A percentile compares a stretch with the other conserved stretches of the same genome.
phyloP scores from a whole-genome alignment of 2,797 vertebrate species.

The Aphelocoma californica region DNA sequence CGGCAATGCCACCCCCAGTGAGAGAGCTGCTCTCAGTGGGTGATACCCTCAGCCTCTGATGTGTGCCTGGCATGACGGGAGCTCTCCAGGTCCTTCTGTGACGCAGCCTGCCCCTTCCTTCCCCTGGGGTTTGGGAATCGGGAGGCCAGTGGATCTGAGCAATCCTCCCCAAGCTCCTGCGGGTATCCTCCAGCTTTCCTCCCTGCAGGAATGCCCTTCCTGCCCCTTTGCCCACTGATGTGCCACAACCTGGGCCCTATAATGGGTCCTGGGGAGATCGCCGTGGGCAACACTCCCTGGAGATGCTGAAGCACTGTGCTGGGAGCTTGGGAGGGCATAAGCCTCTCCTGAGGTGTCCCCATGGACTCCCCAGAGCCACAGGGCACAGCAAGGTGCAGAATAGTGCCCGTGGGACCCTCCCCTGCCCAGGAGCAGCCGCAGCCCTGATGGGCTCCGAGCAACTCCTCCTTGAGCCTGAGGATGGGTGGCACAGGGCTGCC shows the following conservation, averaged over 20 bases:
- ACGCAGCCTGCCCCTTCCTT: neutral
- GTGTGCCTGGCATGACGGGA: neutral
- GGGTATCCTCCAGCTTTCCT: neutral
- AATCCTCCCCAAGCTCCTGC: neutral
- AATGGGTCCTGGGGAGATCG: neutral
- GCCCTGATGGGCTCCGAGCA: neutral
- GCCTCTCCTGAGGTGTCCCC: neutral
- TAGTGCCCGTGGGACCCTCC: neutral
- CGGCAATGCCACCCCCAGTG: rapidly evolving
- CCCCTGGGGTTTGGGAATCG: neutral
- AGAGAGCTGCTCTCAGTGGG: neutral
- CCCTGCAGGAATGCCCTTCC: neutral
- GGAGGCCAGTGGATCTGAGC: neutral
- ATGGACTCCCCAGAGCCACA: neutral
- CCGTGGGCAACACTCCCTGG: no score
- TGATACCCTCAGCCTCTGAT: neutral
- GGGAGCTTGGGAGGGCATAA: neutral
- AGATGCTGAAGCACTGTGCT: neutral
- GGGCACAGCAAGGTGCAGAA: neutral
- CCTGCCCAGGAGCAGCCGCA: rapidly evolving
- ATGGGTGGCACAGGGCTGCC: neutral
- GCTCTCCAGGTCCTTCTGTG: neutral
- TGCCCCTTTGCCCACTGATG: neutral
- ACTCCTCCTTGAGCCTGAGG: neutral
- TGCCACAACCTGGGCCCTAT: neutral